Evolutionary conservation across 2,113 vertebrate genomes (phyloP), one percentile per base, ranked within the genome.

Genomic region (Eurypyga helias): DNA sequence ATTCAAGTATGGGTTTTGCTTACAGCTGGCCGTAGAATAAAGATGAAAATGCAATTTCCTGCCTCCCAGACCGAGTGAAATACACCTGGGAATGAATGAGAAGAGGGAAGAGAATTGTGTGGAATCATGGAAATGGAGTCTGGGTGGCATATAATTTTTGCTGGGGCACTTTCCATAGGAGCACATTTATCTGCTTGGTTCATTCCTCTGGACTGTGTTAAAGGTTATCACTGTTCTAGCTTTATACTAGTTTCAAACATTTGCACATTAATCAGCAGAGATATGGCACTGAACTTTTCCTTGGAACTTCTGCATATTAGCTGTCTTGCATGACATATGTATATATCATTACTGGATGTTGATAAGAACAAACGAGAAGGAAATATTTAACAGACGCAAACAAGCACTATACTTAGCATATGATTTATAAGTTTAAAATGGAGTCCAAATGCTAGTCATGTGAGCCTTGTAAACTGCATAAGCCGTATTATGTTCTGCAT

Each of bases 311-410:
- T 81, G 77, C 80, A 57, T 93, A 93, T 97, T 95, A 91, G 93
- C 55, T 90, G 76, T 87, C 88, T 61, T 85, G 61, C 70, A 52
- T 96, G 91, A 91, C 96, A 91, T 87, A 93, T 82, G 87, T 90
- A 61, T 96, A 89, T 96, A 93, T 95, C 89, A 91, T 97, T 95
- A 94, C 65, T 90, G 88, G 90, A 92, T 94, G 83, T 95, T 97
- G 94, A 97, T 96, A 97, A 95, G 93, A 97, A 91, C 73, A 95
- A 93, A 84, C 0, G 11, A 96, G 83, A 95, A 85, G 90, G 70
- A 96, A 97, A 95, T 94, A 93, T 93, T 95, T 92, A 96, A 78
- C 93, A 94, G 96, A 95, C 13, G 7, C 90, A 95, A 96, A 94
- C 81, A 94, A 90, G 83, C 54, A 92, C 88, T 95, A 90, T 90